Conservation (phyloP, 2,797 vertebrate genomes). For the Rousettus madagascariensis region DNA sequence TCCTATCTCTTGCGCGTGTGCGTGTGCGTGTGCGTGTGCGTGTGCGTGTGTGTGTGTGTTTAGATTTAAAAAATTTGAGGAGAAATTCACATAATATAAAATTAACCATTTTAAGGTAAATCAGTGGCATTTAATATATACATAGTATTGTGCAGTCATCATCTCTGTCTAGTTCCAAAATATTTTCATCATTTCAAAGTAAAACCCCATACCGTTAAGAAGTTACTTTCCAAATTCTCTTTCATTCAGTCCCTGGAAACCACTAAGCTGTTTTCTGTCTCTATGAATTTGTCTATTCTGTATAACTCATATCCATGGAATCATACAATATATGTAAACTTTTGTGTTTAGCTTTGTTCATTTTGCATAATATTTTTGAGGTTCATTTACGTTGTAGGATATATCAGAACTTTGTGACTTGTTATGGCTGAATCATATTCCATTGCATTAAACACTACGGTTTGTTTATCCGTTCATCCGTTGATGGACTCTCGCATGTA, state of each 20-base stretch:
- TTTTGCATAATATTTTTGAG: not conserved
- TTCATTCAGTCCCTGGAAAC: not conserved
- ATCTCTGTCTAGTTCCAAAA: not conserved
- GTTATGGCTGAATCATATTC: not conserved
- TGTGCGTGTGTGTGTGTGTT: no score
- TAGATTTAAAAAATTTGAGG: not conserved
- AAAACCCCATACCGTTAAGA: not conserved
- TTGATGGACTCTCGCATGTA: not conserved
- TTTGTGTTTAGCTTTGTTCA: not conserved
- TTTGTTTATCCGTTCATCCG: not conserved
- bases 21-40: fast-evolving
- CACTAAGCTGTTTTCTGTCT: not conserved
- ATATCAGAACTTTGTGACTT: not conserved
- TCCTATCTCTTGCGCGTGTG: not conserved
- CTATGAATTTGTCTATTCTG: not conserved
- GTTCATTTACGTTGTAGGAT: not conserved
- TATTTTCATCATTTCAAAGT: not conserved
- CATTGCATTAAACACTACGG: not conserved
- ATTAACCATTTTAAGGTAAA: not conserved
- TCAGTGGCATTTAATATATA: not conserved
- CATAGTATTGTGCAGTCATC: not conserved
- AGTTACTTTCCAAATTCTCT: not conserved
- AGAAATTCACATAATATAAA: not conserved
- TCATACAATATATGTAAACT: not conserved
- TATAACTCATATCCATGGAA: not conserved